phyloP scores from a whole-genome alignment of 2,797 vertebrate species.

The Anguilla megastoma region DNA sequence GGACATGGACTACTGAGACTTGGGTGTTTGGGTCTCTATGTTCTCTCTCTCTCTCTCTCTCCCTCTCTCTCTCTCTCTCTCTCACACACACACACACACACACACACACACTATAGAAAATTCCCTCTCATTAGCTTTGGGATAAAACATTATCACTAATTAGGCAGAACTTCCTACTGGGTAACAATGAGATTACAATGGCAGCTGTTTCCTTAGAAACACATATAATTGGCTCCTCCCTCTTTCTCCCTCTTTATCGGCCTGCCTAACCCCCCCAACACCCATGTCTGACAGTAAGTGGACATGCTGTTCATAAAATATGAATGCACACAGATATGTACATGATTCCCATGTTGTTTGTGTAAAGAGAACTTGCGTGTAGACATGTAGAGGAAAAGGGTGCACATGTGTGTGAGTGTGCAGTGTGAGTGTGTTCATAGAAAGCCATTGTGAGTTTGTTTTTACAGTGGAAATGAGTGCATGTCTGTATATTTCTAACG shows the following conservation, averaged over 20 bases:
- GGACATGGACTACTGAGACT: no score
- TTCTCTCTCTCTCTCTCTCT: no score
- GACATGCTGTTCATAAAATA: not conserved
- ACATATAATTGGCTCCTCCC: not conserved
- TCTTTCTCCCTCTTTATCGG: not conserved
- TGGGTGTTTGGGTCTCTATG: no score
- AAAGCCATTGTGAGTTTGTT: not conserved
- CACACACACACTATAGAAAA: no score
- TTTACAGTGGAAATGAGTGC: not conserved
- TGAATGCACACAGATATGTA: not conserved
- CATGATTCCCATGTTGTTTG: not conserved
- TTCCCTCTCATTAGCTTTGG: no score
- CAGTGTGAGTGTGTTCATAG: not conserved
- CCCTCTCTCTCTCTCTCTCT: no score
- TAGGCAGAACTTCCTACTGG: no score
- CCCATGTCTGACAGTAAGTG: not conserved
- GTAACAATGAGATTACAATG: not conserved
- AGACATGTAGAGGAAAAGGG: not conserved
- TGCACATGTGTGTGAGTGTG: not conserved
- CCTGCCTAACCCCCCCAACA: not conserved
- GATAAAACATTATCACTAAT: no score
- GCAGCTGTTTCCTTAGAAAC: slow-evolving; percentile 1
- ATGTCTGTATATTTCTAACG: not conserved
- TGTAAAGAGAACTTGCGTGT: not conserved
- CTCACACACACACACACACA: no score